Percentiles rank a stretch among this genome's conserved stretches.
These are phyloP conservation scores for Acestrorhynchus altus DNA, from an alignment of 2,797 vertebrate genomes.

Conservation along the genomic window DNA sequence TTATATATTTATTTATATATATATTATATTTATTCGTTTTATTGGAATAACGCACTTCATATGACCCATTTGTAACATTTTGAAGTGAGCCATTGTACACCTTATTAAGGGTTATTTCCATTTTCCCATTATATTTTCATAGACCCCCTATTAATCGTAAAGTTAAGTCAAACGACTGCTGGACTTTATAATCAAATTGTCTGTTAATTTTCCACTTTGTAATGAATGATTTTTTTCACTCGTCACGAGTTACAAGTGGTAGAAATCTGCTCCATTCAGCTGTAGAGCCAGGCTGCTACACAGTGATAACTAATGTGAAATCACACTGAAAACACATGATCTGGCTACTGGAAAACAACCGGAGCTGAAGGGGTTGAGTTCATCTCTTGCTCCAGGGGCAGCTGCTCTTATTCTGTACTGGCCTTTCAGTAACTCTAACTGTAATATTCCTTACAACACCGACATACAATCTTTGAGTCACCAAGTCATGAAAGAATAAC, in stretches of 20 bases:
- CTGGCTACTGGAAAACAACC: neutral
- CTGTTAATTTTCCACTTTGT: neutral
- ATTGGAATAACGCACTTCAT: no score
- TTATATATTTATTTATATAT: no score
- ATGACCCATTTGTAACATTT: no score
- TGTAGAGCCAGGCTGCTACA: neutral
- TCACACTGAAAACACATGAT: slow-evolving; percentile 51
- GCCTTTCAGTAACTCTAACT: neutral
- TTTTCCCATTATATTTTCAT: no score
- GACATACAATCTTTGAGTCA: no score
- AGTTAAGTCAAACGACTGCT: no score
- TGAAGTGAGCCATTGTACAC: no score
- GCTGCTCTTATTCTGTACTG: neutral
- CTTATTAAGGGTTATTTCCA: no score
- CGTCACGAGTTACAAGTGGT: neutral
- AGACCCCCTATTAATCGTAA: no score
- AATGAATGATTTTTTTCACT: neutral
- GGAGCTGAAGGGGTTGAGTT: neutral
- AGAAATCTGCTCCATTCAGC: neutral
- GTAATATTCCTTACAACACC: neutral
- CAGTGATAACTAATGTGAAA: slow-evolving; percentile 6
- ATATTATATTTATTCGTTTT: no score
- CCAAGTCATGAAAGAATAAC: neutral
- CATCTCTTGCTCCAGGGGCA: neutral
- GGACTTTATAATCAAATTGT: neutral